A percentile compares a stretch with the other conserved stretches of the same genome.
phyloP scores from a whole-genome alignment of 2,888 invertebrate species.

The Tiliacea aurago region DNA sequence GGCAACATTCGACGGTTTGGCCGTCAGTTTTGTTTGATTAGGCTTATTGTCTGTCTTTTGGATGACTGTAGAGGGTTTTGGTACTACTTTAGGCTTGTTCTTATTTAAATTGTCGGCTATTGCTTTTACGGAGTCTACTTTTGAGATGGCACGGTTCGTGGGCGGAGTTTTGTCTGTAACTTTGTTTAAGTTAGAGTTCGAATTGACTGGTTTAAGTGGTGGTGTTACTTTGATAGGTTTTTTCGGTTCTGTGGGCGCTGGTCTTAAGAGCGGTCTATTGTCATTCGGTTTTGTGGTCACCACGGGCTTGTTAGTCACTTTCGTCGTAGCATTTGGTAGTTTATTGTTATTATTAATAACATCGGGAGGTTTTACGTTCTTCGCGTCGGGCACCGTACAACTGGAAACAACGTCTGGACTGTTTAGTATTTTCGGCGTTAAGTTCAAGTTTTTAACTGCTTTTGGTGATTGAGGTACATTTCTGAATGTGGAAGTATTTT shows the following conservation, averaged over 20 bases:
- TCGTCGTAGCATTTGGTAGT: conserved; percentile 83
- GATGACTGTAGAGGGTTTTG: conserved; percentile 80
- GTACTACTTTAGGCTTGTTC: conserved; percentile 87
- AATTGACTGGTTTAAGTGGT: conserved; percentile 77
- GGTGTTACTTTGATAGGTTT: conserved; percentile 80
- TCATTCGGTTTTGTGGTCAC: conserved; percentile 84
- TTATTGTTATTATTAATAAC: conserved; percentile 91
- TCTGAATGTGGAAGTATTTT: conserved; percentile 84
- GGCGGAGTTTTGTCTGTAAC: conserved; percentile 78
- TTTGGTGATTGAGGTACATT: conserved; percentile 85
- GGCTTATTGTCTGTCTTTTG: conserved; percentile 81
- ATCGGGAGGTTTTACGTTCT: conserved; percentile 91
- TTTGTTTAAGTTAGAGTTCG: conserved; percentile 77
- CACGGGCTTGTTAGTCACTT: conserved; percentile 85
- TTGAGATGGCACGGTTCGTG: conserved; percentile 79
- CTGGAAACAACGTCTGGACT: conserved; percentile 94
- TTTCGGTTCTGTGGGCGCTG: conserved; percentile 83
- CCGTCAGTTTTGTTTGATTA: conserved; percentile 85
- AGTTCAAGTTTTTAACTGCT: conserved; percentile 76
- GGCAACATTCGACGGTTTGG: conserved; percentile 93
- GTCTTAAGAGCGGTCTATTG: conserved; percentile 82
- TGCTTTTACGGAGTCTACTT: conserved; percentile 84
- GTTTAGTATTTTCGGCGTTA: conserved; percentile 86
- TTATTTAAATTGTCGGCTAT: conserved; percentile 88
- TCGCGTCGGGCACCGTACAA: conserved; percentile 90